phyloP scores from a whole-genome alignment of 2,113 vertebrate genomes.

The Hoplias malabaricus region DNA sequence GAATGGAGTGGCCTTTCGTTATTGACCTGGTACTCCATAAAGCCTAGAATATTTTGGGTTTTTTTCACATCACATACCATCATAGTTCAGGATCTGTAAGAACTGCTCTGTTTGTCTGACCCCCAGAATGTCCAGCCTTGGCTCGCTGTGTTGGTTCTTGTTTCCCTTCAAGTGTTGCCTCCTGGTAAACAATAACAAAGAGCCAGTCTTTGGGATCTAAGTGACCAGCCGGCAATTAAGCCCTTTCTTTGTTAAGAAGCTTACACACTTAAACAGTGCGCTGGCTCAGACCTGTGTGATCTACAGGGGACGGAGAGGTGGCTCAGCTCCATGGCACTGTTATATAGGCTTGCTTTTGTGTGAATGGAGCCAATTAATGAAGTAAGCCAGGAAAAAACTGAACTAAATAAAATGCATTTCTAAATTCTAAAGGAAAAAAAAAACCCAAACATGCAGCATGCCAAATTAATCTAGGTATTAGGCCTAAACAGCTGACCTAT shows the following conservation, averaged over 20 bases:
- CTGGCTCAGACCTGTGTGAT: neutral
- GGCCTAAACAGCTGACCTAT: no score
- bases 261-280: slow-evolving; percentile 10
- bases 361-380: neutral
- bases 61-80: neutral
- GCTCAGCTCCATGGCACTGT: neutral
- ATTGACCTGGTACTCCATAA: neutral
- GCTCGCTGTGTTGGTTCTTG: neutral
- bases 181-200: slow-evolving; percentile 17
- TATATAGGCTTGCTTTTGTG: neutral
- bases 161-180: neutral
- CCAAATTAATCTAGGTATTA: no score
- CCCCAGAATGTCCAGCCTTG: neutral
- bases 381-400: neutral
- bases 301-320: neutral
- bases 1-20: neutral
- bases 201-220: slow-evolving; percentile 9
- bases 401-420: neutral
- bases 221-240: slow-evolving; percentile 36
- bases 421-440: neutral
- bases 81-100: neutral
- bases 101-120: neutral
- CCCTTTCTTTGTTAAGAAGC: slow-evolving; percentile 27
- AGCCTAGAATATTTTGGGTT: neutral
- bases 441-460: neutral